Evolutionary conservation across 1,140 invertebrate species (phyloP), one percentile per base, ranked within the genome.

Genomic region (Calephelis nemesis): DNA sequence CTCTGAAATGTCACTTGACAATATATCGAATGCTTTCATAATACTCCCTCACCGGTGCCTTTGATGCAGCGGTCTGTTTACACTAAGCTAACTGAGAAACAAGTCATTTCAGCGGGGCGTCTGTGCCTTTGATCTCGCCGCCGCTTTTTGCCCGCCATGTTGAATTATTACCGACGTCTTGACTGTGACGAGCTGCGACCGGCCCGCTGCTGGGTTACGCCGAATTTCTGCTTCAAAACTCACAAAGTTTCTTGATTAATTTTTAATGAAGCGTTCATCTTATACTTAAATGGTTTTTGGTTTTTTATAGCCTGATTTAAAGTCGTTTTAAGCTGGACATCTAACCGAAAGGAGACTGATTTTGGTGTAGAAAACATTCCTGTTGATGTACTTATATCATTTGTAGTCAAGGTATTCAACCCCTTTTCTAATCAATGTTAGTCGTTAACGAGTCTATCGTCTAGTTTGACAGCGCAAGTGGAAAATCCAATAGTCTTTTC

Each of bases 81-180:
- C 88, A 88, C 85, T 88, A 82, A 84, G 85, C 84, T 85, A 86
- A 87, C 85, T 80, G 85, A 78, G 84, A 87, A 86, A 88, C 87
- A 86, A 87, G 85, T 86, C 84, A 81, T 88, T 85, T 86, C 83
- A 78, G 76, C 80, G 77, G 72, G 68, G 76, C 78, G 78, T 83
- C 74, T 78, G 78, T 67, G 64, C 69, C 80, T 90, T 90, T 88
- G 85, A 88, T 84, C 79, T 87, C 69, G 74, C 83, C 83, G 82
- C 65, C 77, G 72, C 75, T 81, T 85, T 83, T 84, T 81, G 80
- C 79, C 72, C 79, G 74, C 78, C 82, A 69, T 67, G 69, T 75
- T 84, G 84, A 84, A 74, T 86, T 85, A 85, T 84, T 74, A 75
- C 79, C 75, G 81, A 81, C 78, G 69, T 76, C 72, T 73, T 68